Evolutionary conservation across 2,113 vertebrate genomes (phyloP).

Genomic region (Lynx canadensis): DNA sequence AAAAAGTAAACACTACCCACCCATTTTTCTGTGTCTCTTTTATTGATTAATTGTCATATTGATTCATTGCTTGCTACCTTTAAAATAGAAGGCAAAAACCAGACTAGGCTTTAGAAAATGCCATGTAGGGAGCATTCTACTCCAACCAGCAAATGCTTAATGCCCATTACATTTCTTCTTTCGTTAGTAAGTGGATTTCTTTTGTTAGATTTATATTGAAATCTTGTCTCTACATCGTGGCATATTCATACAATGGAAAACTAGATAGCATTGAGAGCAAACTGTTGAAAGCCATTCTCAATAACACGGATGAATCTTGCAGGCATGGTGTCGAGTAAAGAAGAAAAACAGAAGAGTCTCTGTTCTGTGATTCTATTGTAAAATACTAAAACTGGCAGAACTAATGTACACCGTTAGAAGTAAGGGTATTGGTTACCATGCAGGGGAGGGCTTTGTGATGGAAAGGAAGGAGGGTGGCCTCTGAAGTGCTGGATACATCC

Average conservation of each 20-base stretch:
- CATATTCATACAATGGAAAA: not conserved
- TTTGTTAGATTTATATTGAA: constrained; percentile 18
- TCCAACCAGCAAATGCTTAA: constrained; percentile 41
- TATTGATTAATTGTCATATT: constrained; percentile 76
- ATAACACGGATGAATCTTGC: not conserved
- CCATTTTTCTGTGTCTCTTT: constrained; percentile 71
- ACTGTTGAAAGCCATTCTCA: not conserved
- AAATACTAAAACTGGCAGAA: not conserved
- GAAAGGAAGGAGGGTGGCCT: not conserved
- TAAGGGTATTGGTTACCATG: not conserved
- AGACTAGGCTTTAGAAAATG: constrained; percentile 58
- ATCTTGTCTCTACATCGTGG: not conserved
- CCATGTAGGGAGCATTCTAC: not conserved
- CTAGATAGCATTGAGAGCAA: not conserved
- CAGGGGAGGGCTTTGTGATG: not conserved
- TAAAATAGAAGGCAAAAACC: constrained; percentile 67
- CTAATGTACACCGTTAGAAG: not conserved
- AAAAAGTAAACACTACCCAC: constrained; percentile 70
- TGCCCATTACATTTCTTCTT: constrained; percentile 53
- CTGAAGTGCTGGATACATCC: not conserved
- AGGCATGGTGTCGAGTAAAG: not conserved
- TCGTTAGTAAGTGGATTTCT: constrained; percentile 28
- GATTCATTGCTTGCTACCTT: constrained; percentile 73
- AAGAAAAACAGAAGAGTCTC: not conserved
- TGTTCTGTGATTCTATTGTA: not conserved